A percentile compares a stretch with the other conserved stretches of the same genome.
These are phyloP conservation scores for Ictalurus furcatus DNA, from an alignment of 2,113 vertebrate species.

Conservation along the genomic window DNA sequence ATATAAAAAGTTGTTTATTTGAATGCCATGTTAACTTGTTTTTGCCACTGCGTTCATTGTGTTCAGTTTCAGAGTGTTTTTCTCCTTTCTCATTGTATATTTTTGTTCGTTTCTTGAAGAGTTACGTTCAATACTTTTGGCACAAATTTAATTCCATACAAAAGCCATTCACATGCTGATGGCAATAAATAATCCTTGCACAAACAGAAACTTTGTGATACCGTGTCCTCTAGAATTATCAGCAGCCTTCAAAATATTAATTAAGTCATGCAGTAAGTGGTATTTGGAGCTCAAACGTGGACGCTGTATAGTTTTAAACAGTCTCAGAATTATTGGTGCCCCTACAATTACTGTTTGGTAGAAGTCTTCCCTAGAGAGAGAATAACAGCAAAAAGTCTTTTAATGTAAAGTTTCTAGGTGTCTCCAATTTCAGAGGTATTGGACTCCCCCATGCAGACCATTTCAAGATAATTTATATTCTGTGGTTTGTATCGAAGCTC, in stretches of 20 bases:
- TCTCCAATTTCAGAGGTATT: background rate
- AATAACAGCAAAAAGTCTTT: background rate
- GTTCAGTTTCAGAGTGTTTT: no score
- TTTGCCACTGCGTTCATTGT: no score
- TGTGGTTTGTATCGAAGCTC: background rate
- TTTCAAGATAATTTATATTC: background rate
- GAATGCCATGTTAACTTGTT: no score
- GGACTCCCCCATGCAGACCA: background rate
- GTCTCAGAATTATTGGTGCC: background rate
- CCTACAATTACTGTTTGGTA: background rate
- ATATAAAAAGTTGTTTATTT: no score
- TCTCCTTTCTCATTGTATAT: no score
- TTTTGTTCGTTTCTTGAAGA: no score
- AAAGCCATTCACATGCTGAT: background rate
- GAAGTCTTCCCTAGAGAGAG: background rate
- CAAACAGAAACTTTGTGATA: background rate
- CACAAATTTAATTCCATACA: background rate
- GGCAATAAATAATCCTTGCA: background rate
- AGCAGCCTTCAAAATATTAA: background rate
- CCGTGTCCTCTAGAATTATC: background rate
- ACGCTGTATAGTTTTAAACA: background rate
- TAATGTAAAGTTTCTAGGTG: background rate
- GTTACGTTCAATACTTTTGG: no score
- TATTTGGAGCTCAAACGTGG: background rate
- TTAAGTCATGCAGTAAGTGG: background rate